phyloP scores from a whole-genome alignment of 2,113 vertebrate species.

The Corythornis cristatus region DNA sequence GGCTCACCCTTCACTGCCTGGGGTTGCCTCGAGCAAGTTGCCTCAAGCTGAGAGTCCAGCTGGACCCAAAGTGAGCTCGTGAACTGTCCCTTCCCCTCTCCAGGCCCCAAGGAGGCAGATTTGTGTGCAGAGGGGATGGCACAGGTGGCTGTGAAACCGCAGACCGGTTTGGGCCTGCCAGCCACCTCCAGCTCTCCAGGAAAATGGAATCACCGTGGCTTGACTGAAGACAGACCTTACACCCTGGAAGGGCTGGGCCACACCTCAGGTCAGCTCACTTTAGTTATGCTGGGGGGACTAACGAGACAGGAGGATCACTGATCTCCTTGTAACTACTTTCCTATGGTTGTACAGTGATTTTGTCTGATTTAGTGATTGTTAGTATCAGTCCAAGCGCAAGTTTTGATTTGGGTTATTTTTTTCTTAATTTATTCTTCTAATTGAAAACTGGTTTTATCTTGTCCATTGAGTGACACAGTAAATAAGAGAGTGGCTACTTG shows the following conservation, averaged over 20 bases:
- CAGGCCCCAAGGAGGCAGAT: neutral
- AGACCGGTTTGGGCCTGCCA: accelerated
- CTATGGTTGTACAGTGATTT: neutral
- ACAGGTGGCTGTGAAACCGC: neutral
- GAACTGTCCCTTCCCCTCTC: neutral
- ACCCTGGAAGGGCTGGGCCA: too few relatives aligned
- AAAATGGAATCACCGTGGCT: accelerated
- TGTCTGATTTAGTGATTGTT: neutral
- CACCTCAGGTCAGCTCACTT: neutral
- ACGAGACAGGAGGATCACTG: neutral
- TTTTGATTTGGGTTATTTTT: neutral
- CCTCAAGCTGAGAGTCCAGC: neutral
- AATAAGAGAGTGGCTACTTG: conserved; percentile 28
- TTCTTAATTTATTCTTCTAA: neutral
- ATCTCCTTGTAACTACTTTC: neutral
- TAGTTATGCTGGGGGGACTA: neutral
- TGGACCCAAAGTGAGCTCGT: neutral
- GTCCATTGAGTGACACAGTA: conserved; percentile 17
- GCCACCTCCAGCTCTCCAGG: neutral
- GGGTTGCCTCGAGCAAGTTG: neutral
- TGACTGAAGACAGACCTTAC: neutral
- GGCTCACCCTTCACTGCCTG: neutral
- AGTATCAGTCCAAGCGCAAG: neutral
- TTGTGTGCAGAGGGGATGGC: accelerated
- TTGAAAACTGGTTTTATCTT: conserved; percentile 34